Evolutionary conservation across 2,888 invertebrate genomes (phyloP).

Genomic region (Lycia hirtaria): DNA sequence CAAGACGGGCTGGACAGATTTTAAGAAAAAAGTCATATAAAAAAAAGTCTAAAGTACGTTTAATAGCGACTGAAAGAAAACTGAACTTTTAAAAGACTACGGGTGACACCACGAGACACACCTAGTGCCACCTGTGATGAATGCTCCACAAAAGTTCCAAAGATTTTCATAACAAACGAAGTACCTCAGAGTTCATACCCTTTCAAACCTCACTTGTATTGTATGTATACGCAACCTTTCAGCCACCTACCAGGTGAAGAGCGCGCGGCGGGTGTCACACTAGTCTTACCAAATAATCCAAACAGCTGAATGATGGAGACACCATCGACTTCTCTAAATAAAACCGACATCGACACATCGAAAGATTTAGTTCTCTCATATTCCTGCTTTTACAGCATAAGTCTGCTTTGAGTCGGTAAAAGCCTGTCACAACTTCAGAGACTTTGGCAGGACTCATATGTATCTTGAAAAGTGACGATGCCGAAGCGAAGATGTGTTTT

Average conservation of each 20-base stretch:
- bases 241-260: slow-evolving; percentile 5
- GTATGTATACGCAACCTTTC: slow-evolving; percentile 15
- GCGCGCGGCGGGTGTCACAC: slow-evolving; percentile 33
- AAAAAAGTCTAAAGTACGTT: too few relatives aligned
- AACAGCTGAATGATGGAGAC: background rate
- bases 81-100: too few relatives aligned
- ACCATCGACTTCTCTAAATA: background rate
- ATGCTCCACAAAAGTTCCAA: slow-evolving; percentile 1
- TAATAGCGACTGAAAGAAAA: too few relatives aligned
- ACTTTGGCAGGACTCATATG: slow-evolving; percentile 17
- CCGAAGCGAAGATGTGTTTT: slow-evolving; percentile 7
- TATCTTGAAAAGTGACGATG: slow-evolving; percentile 17
- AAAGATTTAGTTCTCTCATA: background rate
- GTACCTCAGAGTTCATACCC: background rate
- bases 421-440: slow-evolving; percentile 37
- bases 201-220: slow-evolving; percentile 4
- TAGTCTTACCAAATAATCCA: background rate
- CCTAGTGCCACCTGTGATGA: too few relatives aligned
- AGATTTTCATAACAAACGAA: background rate
- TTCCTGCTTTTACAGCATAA: background rate
- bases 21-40: too few relatives aligned
- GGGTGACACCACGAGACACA: too few relatives aligned
- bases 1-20: too few relatives aligned
- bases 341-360: background rate
- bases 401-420: slow-evolving; percentile 33